Percentiles rank a stretch among this genome's conserved stretches.
Evolutionary conservation across 2,888 invertebrate genomes (phyloP).

Genomic region (Chymomyza caudatula): DNA sequence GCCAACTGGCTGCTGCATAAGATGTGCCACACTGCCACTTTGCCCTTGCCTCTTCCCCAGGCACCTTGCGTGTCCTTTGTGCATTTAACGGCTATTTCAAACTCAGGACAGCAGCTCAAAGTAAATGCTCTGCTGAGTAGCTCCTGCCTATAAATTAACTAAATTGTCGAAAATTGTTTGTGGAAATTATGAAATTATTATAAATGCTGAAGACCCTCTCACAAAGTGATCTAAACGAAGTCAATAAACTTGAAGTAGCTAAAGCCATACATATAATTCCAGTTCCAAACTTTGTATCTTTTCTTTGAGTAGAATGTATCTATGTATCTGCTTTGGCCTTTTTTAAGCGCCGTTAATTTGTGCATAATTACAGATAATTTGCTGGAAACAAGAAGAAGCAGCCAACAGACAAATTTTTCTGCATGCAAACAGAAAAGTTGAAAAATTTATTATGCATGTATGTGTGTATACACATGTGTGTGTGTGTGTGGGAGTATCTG

Average conservation of each 20-base stretch:
- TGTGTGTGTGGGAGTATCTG: neutral
- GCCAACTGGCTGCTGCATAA: slow-evolving; percentile 17
- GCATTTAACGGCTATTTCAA: slow-evolving; percentile 69
- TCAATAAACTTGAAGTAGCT: slow-evolving; percentile 52
- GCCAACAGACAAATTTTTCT: slow-evolving; percentile 42
- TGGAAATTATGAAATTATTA: slow-evolving; percentile 66
- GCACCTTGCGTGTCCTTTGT: slow-evolving; percentile 69
- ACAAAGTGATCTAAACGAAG: slow-evolving; percentile 55
- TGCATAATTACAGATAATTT: slow-evolving; percentile 64
- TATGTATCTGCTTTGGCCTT: neutral
- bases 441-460: slow-evolving; percentile 66
- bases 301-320: neutral
- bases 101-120: slow-evolving; percentile 23
- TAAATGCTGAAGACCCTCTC: slow-evolving; percentile 48
- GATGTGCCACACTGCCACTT: slow-evolving; percentile 1
- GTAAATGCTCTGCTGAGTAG: slow-evolving; percentile 3
- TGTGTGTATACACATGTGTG: neutral
- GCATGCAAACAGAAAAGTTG: slow-evolving; percentile 26
- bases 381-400: slow-evolving; percentile 47
- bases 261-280: neutral
- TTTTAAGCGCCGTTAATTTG: slow-evolving; percentile 54
- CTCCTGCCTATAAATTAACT: slow-evolving; percentile 55
- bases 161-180: slow-evolving; percentile 70
- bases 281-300: neutral
- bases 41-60: slow-evolving; percentile 40